Evolutionary conservation across 53 echinoderm and acorn worm genomes (phyloP).

Genomic region (Mesocentrotus franciscanus): DNA sequence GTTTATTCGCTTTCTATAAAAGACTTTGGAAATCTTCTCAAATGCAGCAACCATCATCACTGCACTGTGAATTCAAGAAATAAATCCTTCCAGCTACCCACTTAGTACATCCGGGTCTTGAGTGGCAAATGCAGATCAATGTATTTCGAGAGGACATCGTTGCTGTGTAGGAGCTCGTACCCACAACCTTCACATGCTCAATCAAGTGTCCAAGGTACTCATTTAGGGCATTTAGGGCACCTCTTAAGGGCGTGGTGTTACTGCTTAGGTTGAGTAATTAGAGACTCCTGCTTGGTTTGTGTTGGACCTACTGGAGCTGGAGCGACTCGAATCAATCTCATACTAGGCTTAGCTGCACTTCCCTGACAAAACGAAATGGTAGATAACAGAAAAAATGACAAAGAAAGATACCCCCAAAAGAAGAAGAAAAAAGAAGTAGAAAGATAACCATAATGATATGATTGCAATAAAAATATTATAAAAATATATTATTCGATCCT

Average conservation of each 20-base stretch:
- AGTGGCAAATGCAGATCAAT: not conserved
- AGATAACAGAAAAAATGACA: too few species aligned
- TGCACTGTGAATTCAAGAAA: too few species aligned
- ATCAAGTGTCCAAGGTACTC: not conserved
- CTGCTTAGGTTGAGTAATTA: not conserved
- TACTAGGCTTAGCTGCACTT: not conserved
- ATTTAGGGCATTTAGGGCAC: not conserved
- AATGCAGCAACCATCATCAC: too few species aligned
- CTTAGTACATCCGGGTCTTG: too few species aligned
- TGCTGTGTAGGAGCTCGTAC: not conserved
- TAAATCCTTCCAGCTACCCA: too few species aligned
- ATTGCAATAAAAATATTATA: too few species aligned
- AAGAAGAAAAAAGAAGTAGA: too few species aligned
- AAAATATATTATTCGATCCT: too few species aligned
- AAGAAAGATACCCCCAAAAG: too few species aligned
- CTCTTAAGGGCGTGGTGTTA: not conserved
- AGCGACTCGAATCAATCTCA: conserved; percentile 16
- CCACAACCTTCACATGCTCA: not conserved
- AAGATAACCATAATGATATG: too few species aligned
- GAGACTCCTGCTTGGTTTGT: not conserved
- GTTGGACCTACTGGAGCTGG: not conserved
- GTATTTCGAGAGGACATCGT: not conserved
- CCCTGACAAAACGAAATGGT: not conserved
- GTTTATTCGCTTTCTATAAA: too few species aligned
- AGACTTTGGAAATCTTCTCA: too few species aligned